A percentile compares a stretch with the other conserved stretches of the same genome.
Conservation (phyloP, 2,888 invertebrate genomes). For the Callyntrura sp. region DNA sequence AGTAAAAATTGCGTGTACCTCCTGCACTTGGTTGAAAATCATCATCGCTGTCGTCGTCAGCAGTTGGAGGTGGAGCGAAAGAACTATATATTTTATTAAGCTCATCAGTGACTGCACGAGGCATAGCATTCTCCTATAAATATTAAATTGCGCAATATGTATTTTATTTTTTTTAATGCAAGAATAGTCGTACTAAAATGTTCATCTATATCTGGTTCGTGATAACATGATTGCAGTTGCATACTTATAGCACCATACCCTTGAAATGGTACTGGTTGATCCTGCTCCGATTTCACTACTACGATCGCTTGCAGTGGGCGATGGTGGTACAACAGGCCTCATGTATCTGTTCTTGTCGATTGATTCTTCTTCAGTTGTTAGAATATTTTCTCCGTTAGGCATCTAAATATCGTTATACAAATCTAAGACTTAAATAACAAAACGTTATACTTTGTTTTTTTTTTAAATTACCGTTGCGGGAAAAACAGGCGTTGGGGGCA, state of each 20-base stretch:
- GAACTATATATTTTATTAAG: slow-evolving; percentile 71
- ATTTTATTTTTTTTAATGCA: background rate
- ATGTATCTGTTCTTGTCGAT: background rate
- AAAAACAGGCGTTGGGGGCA: slow-evolving; percentile 62
- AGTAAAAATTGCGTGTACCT: slow-evolving; percentile 41
- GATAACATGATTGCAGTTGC: background rate
- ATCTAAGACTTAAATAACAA: background rate
- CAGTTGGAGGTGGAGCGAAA: slow-evolving; percentile 70
- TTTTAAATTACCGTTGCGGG: slow-evolving; percentile 50
- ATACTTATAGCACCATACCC: background rate
- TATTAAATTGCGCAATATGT: background rate
- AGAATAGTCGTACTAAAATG: background rate
- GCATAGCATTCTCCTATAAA: slow-evolving; percentile 53
- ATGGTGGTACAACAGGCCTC: slow-evolving; percentile 24
- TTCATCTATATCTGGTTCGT: background rate
- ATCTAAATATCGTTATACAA: too few relatives aligned
- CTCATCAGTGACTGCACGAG: slow-evolving; percentile 68
- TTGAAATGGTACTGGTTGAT: slow-evolving; percentile 23
- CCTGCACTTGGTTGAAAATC: slow-evolving; percentile 77
- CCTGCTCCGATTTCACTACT: slow-evolving; percentile 39
- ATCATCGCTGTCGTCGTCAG: slow-evolving; percentile 79
- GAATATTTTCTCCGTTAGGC: background rate
- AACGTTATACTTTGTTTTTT: background rate
- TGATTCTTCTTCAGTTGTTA: background rate
- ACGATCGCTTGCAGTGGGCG: slow-evolving; percentile 52